phyloP scores from a whole-genome alignment of 2,113 vertebrate genomes.

The Microcebus murinus region DNA sequence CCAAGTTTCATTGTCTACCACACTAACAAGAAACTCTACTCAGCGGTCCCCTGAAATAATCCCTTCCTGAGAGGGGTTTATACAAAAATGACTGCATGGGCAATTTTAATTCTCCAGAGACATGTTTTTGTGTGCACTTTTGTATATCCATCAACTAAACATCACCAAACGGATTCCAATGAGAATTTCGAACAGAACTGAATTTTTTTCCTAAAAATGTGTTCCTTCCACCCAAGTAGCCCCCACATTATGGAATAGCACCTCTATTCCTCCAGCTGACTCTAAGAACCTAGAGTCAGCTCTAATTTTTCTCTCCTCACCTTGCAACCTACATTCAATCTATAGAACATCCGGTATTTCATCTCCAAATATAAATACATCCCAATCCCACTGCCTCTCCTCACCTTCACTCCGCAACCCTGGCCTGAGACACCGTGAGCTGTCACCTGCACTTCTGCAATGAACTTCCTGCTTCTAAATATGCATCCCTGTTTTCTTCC shows the following conservation, averaged over 20 bases:
- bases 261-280: neutral
- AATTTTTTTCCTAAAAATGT: slow-evolving; percentile 11
- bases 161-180: neutral
- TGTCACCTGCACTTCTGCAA: neutral
- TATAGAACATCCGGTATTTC: neutral
- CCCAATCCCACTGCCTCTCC: neutral
- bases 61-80: slow-evolving; percentile 12
- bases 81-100: neutral
- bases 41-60: neutral
- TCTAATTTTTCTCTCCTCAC: neutral
- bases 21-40: neutral
- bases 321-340: neutral
- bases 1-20: neutral
- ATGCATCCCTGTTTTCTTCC: neutral
- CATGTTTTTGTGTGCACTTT: neutral
- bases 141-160: neutral
- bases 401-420: neutral
- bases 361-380: neutral
- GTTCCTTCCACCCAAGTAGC: neutral
- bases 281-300: neutral
- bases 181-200: neutral
- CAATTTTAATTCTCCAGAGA: neutral
- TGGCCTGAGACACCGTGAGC: fast-evolving
- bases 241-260: neutral
- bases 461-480: neutral